Evolutionary conservation across 1,140 invertebrate species (phyloP), one percentile per base, ranked within the genome.

Genomic region (Euborellia annulipes): DNA sequence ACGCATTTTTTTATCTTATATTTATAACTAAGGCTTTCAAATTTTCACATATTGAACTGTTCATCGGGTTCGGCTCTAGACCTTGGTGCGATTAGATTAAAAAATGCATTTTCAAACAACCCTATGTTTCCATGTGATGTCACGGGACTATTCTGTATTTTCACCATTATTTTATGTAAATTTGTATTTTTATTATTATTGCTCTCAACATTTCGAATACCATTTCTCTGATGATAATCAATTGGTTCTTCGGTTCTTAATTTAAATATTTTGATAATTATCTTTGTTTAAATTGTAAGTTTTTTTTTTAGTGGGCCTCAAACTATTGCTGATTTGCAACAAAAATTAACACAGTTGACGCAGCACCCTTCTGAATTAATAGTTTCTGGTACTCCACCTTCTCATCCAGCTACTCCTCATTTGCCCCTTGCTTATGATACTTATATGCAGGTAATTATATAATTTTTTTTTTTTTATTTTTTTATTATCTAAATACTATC

Each of bases 381-480:
- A 8, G 61, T 62, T 20, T 58, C 65, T 27, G 62, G 60, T 18
- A 72, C 69, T 36, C 67, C 51, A 62, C 70, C 53, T 62, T 69
- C 56, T 53, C 71, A 75, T 54, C 70, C 72, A 14, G 64, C 70
- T 4, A 76, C 74, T 1, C 73, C 74, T 4, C 67, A 72, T 49
- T 55, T 58, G 20, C 60, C 63, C 40, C 66, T 66, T 42, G 56
- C 55, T 13, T 70, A 74, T 50, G 72, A 75, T 40, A 55, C 62
- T 0, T 73, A 76, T 39, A 68, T 75, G 62, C 65, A 71, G 52
- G 23, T 27, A 27, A 27, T 27, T 27, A 27, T 27, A 27, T 27
- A 27, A 27, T 6, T 27, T 27, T 27, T 27, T 27, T 27, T 27
- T 27, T 27, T 27, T 27, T 27, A 27, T 27, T 27, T 27, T 27